phyloP scores from a whole-genome alignment of 2,797 vertebrate genomes.

The Tenualosa thibaudeaui region DNA sequence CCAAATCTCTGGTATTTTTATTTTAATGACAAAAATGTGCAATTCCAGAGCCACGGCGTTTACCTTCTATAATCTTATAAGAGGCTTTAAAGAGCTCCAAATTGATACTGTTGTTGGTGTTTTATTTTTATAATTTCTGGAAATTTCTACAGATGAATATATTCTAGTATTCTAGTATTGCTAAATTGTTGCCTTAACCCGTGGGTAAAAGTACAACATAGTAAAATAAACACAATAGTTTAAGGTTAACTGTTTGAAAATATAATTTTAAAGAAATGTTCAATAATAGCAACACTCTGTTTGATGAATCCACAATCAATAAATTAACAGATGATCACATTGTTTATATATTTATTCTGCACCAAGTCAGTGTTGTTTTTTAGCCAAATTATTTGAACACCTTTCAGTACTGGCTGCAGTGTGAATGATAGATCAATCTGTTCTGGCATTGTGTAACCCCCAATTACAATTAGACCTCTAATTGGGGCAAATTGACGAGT shows the following conservation, averaged over 20 bases:
- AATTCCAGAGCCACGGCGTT: neutral
- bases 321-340: neutral
- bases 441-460: conserved; percentile 11
- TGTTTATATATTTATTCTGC: neutral
- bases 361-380: neutral
- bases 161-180: neutral
- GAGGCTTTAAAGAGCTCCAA: neutral
- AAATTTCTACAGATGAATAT: neutral
- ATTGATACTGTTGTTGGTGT: too few species aligned
- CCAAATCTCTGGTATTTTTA: neutral
- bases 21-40: neutral
- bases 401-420: conserved; percentile 2
- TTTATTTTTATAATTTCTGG: neutral
- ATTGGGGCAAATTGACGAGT: conserved; percentile 22
- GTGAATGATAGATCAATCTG: conserved; percentile 24
- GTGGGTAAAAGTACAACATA: too few species aligned
- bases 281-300: neutral
- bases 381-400: conserved; percentile 1
- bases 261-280: neutral
- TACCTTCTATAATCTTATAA: neutral
- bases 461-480: conserved; percentile 14
- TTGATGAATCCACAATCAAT: neutral
- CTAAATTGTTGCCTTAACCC: too few species aligned
- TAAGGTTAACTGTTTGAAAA: neutral
- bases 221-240: too few species aligned